These are phyloP conservation scores for Drosophila paulistorum DNA, from an alignment of 1,140 invertebrate species.

Conservation along the genomic window DNA sequence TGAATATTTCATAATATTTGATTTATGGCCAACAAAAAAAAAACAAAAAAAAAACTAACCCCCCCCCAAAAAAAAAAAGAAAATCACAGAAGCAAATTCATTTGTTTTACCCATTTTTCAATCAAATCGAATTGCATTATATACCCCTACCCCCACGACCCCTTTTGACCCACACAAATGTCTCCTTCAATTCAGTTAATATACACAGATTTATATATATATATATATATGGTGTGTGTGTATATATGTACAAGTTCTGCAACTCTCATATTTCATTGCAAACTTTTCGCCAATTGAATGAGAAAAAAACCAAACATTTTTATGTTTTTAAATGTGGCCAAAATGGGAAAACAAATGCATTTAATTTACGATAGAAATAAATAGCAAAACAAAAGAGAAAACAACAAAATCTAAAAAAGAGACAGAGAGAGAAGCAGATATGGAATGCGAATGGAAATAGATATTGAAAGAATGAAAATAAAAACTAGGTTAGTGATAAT, in stretches of 20 bases:
- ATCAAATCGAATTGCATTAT: slow-evolving; percentile 23
- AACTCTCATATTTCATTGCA: slow-evolving; percentile 37
- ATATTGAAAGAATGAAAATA: slow-evolving; percentile 1
- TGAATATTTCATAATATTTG: slow-evolving; percentile 11
- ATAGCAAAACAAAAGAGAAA: slow-evolving; percentile 11
- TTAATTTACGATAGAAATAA: slow-evolving; percentile 53
- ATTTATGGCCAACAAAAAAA: slow-evolving; percentile 30
- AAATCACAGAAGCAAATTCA: slow-evolving; percentile 32
- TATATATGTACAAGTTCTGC: neutral
- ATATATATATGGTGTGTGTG: neutral
- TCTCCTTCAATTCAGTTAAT: slow-evolving; percentile 4
- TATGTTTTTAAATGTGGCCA: slow-evolving; percentile 58
- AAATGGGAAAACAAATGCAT: slow-evolving; percentile 53
- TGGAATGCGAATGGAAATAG: neutral
- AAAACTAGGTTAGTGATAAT: slow-evolving; percentile 76
- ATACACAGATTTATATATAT: neutral
- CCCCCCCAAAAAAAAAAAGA: slow-evolving; percentile 12
- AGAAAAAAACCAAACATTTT: slow-evolving; percentile 50
- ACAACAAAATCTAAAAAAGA: neutral
- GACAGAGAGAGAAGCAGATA: neutral
- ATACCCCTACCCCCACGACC: neutral
- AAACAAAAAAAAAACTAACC: too few relatives aligned
- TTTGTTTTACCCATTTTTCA: neutral
- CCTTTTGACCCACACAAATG: neutral
- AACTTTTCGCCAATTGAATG: slow-evolving; percentile 40